A percentile compares a stretch with the other conserved stretches of the same genome.
phyloP scores from a whole-genome alignment of 1,140 invertebrate species.

The Drosophila orosa region DNA sequence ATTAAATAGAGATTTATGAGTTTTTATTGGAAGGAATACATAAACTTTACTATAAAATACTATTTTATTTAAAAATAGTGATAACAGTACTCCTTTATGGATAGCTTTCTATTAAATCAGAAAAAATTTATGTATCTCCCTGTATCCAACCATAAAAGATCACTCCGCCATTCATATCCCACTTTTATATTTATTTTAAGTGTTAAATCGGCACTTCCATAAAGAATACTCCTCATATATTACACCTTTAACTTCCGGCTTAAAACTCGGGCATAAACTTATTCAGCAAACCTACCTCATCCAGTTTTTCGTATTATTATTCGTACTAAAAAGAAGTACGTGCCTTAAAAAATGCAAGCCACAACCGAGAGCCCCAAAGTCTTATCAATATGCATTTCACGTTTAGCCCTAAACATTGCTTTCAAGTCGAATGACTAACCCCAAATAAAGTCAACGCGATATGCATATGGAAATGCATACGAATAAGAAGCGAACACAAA shows the following conservation, averaged over 20 bases:
- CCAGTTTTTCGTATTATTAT: too few relatives aligned
- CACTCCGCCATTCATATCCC: neutral
- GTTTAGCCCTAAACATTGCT: slow-evolving; percentile 51
- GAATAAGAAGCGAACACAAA: slow-evolving; percentile 10
- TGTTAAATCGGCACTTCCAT: neutral
- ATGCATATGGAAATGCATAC: slow-evolving; percentile 33
- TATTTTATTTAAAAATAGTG: too few relatives aligned
- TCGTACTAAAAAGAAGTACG: slow-evolving; percentile 48
- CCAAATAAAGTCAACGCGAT: slow-evolving; percentile 34
- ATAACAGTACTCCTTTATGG: neutral
- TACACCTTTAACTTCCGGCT: slow-evolving; percentile 28
- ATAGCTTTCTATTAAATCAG: neutral
- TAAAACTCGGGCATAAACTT: slow-evolving; percentile 17
- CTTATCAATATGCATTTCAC: slow-evolving; percentile 71
- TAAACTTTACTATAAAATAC: neutral
- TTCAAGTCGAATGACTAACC: slow-evolving; percentile 38
- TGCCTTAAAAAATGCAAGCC: slow-evolving; percentile 62
- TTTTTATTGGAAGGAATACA: neutral
- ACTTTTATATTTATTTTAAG: neutral
- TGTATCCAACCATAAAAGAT: neutral
- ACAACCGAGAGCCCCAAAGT: neutral
- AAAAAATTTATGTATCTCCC: too few relatives aligned
- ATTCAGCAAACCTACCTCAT: slow-evolving; percentile 15
- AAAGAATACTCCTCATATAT: neutral
- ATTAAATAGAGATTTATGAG: neutral